phyloP scores from a whole-genome alignment of 2,797 vertebrate species.

The Phrynocephalus forsythii region DNA sequence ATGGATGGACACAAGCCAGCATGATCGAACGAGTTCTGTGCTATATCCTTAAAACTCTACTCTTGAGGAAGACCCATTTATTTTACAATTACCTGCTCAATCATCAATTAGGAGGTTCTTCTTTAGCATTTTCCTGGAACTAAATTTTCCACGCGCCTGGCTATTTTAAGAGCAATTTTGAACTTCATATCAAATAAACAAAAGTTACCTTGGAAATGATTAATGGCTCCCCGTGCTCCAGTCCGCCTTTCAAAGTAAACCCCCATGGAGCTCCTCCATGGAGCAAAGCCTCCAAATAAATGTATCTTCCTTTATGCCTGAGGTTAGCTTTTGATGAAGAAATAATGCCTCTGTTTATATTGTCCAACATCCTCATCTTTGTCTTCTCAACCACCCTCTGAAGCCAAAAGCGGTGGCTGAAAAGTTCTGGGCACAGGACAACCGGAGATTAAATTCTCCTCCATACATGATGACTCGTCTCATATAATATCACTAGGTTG shows the following conservation, averaged over 20 bases:
- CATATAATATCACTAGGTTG: slow-evolving; percentile 23
- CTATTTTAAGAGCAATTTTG: not conserved
- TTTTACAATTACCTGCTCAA: not conserved
- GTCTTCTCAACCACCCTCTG: slow-evolving; percentile 47
- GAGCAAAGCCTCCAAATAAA: slow-evolving; percentile 87
- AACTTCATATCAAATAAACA: slow-evolving; percentile 10
- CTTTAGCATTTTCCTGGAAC: slow-evolving; percentile 27
- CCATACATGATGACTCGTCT: slow-evolving; percentile 44
- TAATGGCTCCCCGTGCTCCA: slow-evolving; percentile 89
- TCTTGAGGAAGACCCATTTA: not conserved
- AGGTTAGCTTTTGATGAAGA: slow-evolving; percentile 45
- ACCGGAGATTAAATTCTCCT: slow-evolving; percentile 8
- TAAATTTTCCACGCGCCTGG: slow-evolving; percentile 15
- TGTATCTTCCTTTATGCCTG: slow-evolving; percentile 74
- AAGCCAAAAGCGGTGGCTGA: slow-evolving; percentile 36
- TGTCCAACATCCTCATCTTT: slow-evolving; percentile 70
- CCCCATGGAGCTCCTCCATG: slow-evolving; percentile 95
- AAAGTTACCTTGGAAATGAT: slow-evolving; percentile 94
- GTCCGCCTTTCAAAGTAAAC: slow-evolving; percentile 93
- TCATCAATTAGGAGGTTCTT: not conserved
- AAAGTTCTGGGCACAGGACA: slow-evolving; percentile 1
- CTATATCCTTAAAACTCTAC: not conserved
- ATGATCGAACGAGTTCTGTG: not conserved
- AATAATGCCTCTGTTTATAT: slow-evolving; percentile 55
- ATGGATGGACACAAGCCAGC: not conserved